Evolutionary conservation across 2,797 vertebrate species (phyloP), one percentile per base, ranked within the genome.

Genomic region (Pygocentrus nattereri): DNA sequence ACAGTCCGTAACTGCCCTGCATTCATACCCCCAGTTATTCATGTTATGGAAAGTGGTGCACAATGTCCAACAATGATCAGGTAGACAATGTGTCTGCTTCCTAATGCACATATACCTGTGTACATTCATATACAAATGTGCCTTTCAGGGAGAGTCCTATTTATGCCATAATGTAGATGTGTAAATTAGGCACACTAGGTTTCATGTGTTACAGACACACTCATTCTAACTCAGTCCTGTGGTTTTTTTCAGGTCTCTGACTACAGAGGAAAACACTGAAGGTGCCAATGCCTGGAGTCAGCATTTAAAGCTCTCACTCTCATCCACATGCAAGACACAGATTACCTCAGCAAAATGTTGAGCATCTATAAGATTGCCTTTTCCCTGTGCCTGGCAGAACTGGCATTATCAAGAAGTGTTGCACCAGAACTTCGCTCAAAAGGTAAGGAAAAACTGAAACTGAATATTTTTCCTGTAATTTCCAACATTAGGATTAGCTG

Each of bases 271-370:
- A 85, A 67, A 83, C 82, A 76, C 82, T 50, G 86, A 81, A 68
- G 77, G 78, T 75, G 82, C 93, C 87, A 72, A 94, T 94, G 94
- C 90, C 88, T 88, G 87, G 75, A 86, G 74, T 83, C 50, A 74
- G 90, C 70, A 85, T 82, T 87, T 92, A 89, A 94, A 87, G 91
- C 90, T 88, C 78, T 56, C 65, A 58, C 78, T 76, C 82, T 87
- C 82, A 85, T 68, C 74, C 68, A 10, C 56, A 74, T 59, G 38
- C 69, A 69, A 67, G 71, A 80, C 70, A 75, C 41, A 68, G 78
- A 58, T 80, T 80, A 76, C 78, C 38, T 85, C 82, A 54, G 73
- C 89, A 91, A 88, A 90, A 94, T 93, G 93, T 81, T 13, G 67
- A 85, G 79, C 78, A 67, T 89, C 87, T 91, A 84, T 85, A 85